Conservation (phyloP, 2,797 vertebrate species). For the Sebastes vulpes region DNA sequence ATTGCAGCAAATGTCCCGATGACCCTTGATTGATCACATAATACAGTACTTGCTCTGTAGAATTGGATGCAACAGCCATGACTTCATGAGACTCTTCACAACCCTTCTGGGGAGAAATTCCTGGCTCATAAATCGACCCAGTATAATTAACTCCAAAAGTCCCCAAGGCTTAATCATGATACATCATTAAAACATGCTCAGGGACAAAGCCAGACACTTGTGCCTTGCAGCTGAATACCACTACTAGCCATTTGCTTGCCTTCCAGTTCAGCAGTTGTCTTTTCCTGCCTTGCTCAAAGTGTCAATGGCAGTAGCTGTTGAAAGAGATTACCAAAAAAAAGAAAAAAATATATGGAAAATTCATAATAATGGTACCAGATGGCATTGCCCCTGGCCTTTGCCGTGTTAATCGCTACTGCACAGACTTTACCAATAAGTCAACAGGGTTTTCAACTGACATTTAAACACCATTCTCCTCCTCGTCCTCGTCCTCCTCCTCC, state of each 20-base stretch:
- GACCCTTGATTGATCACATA: neutral
- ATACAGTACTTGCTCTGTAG: neutral
- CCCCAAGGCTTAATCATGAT: neutral
- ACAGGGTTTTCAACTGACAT: neutral
- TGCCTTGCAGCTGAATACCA: neutral
- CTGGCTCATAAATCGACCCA: neutral
- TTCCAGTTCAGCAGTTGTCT: neutral
- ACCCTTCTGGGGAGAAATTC: neutral
- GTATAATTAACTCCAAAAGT: constrained; percentile 7
- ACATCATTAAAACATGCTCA: constrained; percentile 3
- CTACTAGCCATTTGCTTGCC: neutral
- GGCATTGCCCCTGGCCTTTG: neutral
- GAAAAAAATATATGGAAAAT: neutral
- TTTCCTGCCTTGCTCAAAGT: neutral
- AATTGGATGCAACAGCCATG: neutral
- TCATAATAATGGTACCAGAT: neutral
- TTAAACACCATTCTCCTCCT: neutral
- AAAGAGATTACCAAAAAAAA: neutral
- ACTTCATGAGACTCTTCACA: neutral
- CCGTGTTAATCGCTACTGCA: neutral
- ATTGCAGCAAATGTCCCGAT: too few species aligned
- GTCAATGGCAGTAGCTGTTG: too few species aligned
- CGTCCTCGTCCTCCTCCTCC: neutral
- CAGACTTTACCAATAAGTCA: neutral
- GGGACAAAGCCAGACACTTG: neutral